A percentile compares a stretch with the other conserved stretches of the same genome.
Conservation (phyloP, 2,888 invertebrate genomes). For the Scelioninae gen. 1 region DNA sequence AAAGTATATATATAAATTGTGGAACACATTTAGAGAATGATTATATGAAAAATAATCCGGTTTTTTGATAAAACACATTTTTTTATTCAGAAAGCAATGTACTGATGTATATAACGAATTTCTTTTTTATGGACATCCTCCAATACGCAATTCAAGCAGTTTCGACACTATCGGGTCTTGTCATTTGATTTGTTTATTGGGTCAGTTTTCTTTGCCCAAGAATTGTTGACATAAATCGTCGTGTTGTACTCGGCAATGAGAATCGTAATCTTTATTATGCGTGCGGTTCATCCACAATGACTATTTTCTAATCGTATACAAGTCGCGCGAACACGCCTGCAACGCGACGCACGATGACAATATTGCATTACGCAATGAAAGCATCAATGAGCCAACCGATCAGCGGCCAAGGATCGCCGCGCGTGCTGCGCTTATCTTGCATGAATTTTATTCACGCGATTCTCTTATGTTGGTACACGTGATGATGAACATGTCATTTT, state of each 20-base stretch:
- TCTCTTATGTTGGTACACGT: conserved; percentile 34
- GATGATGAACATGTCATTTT: too few species aligned
- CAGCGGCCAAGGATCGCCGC: conserved; percentile 25
- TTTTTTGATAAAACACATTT: too few species aligned
- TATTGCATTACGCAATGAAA: conserved; percentile 63
- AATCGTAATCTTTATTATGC: conserved; percentile 63
- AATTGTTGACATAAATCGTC: conserved; percentile 56
- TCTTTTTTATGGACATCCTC: too few species aligned
- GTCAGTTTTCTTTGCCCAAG: conserved; percentile 45
- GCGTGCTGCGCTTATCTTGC: conserved; percentile 39
- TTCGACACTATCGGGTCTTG: too few species aligned
- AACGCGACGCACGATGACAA: conserved; percentile 63
- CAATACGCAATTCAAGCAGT: too few species aligned
- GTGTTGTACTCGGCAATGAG: conserved; percentile 42
- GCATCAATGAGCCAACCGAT: conserved; percentile 66
- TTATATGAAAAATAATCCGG: too few species aligned
- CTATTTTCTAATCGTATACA: conserved; percentile 63
- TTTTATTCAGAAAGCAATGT: too few species aligned
- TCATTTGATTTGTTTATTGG: conserved; percentile 55
- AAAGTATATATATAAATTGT: too few species aligned
- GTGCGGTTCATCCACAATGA: conserved; percentile 54
- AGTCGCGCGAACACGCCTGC: conserved; percentile 59
- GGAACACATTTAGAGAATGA: too few species aligned
- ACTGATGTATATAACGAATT: too few species aligned
- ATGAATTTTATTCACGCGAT: conserved; percentile 28